Percentiles rank a stretch among this genome's conserved stretches.
Conservation (phyloP, 2,113 vertebrate species). For the Ictalurus punctatus region DNA sequence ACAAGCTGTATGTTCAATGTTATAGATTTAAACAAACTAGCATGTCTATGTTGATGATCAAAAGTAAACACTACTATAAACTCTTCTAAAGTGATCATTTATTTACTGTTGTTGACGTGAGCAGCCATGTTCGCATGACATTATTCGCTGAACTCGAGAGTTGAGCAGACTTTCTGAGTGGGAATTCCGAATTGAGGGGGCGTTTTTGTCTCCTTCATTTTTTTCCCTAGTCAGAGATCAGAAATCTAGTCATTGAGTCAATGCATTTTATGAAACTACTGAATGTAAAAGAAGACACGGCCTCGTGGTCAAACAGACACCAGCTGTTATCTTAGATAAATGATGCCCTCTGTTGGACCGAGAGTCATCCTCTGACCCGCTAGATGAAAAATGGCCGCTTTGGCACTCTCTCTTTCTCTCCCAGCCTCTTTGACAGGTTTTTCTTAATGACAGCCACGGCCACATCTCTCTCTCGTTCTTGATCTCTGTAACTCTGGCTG, state of each 20-base stretch:
- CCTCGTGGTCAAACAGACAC: constrained; percentile 11
- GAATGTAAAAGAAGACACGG: neutral
- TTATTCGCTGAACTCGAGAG: neutral
- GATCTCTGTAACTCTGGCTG: neutral
- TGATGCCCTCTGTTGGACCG: constrained; percentile 28
- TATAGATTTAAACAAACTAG: neutral
- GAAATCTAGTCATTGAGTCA: neutral
- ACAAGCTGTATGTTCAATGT: neutral
- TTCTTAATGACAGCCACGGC: constrained; percentile 36
- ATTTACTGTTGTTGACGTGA: neutral
- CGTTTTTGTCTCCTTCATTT: neutral
- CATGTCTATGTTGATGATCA: neutral
- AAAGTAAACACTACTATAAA: neutral
- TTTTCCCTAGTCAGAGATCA: neutral
- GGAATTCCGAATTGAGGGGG: neutral
- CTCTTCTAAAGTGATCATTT: neutral
- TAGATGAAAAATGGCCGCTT: constrained; percentile 22
- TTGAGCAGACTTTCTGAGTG: neutral
- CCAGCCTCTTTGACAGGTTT: constrained; percentile 25
- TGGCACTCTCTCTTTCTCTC: constrained; percentile 12
- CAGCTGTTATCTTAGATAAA: neutral
- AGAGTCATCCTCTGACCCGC: constrained; percentile 43
- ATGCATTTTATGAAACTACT: neutral
- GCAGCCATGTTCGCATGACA: neutral
- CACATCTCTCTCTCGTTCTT: constrained; percentile 15